These are phyloP conservation scores for Drosophila willistoni DNA, from an alignment of 1,140 invertebrate species.

Conservation along the genomic window DNA sequence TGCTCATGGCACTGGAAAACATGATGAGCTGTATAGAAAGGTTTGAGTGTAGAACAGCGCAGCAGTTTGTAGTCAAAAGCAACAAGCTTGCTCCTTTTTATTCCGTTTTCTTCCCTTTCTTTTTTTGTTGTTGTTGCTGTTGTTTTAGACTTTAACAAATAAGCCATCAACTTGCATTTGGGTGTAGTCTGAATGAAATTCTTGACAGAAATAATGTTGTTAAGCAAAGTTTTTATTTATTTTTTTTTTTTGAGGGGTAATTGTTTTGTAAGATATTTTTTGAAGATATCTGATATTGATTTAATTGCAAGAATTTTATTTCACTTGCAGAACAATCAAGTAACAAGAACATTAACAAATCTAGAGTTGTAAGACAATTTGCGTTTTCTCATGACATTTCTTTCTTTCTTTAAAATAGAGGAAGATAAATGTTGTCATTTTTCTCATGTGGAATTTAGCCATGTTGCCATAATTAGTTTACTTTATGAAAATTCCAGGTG, in stretches of 20 bases:
- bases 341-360: no score
- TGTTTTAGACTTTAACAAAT: slow-evolving; percentile 23
- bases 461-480: slow-evolving; percentile 19
- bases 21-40: slow-evolving; percentile 61
- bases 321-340: no score
- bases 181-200: slow-evolving; percentile 19
- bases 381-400: neutral
- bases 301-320: neutral
- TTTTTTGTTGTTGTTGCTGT: neutral
- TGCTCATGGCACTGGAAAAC: slow-evolving; percentile 75
- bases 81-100: slow-evolving; percentile 12
- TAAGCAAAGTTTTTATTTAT: slow-evolving; percentile 22
- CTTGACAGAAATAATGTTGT: neutral
- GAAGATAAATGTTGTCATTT: slow-evolving; percentile 5
- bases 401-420: neutral
- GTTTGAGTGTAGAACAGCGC: neutral
- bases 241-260: slow-evolving; percentile 14
- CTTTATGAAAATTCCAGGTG: slow-evolving; percentile 16
- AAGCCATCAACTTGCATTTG: slow-evolving; percentile 45
- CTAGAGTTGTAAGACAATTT: neutral
- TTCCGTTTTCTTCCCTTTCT: neutral
- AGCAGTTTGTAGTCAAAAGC: slow-evolving; percentile 24
- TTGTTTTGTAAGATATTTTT: slow-evolving; percentile 11
- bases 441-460: slow-evolving; percentile 6
- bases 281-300: neutral